phyloP scores from a whole-genome alignment of 92 coral and sea anemone genomes.

The Diadumene lineata region DNA sequence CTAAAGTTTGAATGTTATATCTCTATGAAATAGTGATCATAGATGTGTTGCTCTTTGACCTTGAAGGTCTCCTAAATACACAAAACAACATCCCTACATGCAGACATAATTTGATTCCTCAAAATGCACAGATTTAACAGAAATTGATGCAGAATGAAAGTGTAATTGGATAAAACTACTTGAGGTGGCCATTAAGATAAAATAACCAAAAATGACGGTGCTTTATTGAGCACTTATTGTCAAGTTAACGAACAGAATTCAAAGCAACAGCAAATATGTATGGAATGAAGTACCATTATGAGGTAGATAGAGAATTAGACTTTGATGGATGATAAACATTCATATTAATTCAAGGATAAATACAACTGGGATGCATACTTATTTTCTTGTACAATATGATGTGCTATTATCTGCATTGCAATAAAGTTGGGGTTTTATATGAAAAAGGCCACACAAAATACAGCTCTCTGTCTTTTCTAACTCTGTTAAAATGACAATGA shows the following conservation, averaged over 20 bases:
- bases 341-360: not conserved
- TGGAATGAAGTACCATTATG: not conserved
- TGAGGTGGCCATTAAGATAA: not conserved
- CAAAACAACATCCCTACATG: not conserved
- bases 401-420: too few relatives aligned
- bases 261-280: not conserved
- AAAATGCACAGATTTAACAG: not conserved
- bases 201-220: not conserved
- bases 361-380: too few relatives aligned
- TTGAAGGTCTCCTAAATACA: not conserved
- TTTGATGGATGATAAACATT: not conserved
- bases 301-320: not conserved
- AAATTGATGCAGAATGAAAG: not conserved
- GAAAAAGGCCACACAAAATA: too few relatives aligned
- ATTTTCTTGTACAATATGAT: too few relatives aligned
- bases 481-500: too few relatives aligned
- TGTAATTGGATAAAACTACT: not conserved
- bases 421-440: too few relatives aligned
- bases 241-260: not conserved
- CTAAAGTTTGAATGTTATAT: too few relatives aligned
- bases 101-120: not conserved
- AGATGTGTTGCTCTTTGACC: constrained; percentile 24
- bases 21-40: constrained; percentile 1
- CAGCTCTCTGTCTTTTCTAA: too few relatives aligned
- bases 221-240: not conserved